Conservation (phyloP, 2,888 invertebrate genomes). For the Drosophila melanosoma region DNA sequence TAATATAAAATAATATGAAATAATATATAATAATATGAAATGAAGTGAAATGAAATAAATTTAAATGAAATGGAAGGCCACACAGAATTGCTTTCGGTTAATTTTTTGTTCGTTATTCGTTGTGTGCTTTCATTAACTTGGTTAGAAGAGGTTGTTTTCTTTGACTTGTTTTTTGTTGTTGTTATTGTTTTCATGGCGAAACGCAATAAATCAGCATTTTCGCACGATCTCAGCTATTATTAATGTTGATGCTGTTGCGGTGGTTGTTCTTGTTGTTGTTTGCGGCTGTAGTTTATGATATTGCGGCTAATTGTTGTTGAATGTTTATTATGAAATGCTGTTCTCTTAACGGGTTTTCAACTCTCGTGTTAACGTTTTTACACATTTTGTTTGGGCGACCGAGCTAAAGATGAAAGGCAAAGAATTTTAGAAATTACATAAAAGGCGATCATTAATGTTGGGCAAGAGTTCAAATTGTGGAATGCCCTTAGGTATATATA, state of each 20-base stretch:
- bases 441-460: slow-evolving; percentile 13
- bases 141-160: background rate
- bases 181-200: background rate
- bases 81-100: slow-evolving; percentile 23
- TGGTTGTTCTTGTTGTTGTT: slow-evolving; percentile 8
- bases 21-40: slow-evolving; percentile 7
- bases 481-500: slow-evolving; percentile 3
- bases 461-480: slow-evolving; percentile 6
- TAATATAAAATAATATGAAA: slow-evolving; percentile 1
- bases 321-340: slow-evolving; percentile 41
- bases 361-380: slow-evolving; percentile 3
- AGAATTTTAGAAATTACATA: slow-evolving; percentile 24
- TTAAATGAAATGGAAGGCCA: slow-evolving; percentile 30
- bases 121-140: background rate
- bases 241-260: slow-evolving; percentile 11
- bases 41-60: slow-evolving; percentile 16
- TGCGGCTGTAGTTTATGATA: slow-evolving; percentile 40
- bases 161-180: slow-evolving; percentile 1
- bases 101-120: background rate
- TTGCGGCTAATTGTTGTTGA: slow-evolving; percentile 46
- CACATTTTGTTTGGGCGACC: slow-evolving; percentile 11
- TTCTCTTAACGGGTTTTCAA: slow-evolving; percentile 35
- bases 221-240: slow-evolving; percentile 43
- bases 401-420: background rate
- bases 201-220: slow-evolving; percentile 49